phyloP scores from a whole-genome alignment of 2,797 vertebrate species.

The Anniella stebbinsi region DNA sequence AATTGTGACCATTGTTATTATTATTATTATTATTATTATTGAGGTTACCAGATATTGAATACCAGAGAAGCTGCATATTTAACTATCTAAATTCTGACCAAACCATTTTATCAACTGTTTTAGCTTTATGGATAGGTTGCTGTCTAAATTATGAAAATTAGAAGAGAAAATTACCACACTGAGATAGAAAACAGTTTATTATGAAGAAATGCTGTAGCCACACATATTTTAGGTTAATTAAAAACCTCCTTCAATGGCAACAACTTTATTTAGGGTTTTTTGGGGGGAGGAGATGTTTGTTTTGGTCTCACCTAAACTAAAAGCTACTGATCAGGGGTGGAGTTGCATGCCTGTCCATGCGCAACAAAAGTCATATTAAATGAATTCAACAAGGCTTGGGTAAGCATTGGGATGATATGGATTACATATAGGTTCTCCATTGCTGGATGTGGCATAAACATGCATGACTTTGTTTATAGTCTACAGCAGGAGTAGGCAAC shows the following conservation, averaged over 20 bases:
- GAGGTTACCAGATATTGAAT: conserved; percentile 30
- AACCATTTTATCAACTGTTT: background rate
- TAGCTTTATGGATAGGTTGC: background rate
- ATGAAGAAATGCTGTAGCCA: background rate
- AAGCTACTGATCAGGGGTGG: background rate
- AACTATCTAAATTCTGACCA: conserved; percentile 8
- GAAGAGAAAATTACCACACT: background rate
- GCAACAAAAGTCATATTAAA: background rate
- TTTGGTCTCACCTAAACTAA: background rate
- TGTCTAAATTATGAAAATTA: background rate
- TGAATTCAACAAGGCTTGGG: background rate
- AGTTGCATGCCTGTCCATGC: background rate
- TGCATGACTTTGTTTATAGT: background rate
- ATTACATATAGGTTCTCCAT: no score
- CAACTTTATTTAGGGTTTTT: background rate
- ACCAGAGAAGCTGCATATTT: background rate
- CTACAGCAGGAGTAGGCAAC: background rate
- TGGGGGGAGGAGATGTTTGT: background rate
- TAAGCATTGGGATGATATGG: background rate
- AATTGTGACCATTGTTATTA: no score
- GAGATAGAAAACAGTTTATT: background rate
- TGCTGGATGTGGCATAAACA: background rate
- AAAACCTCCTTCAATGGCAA: background rate
- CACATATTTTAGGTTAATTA: background rate
- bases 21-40: no score